Conservation (phyloP, 2,113 vertebrate species). For the Heptranchias perlo region DNA sequence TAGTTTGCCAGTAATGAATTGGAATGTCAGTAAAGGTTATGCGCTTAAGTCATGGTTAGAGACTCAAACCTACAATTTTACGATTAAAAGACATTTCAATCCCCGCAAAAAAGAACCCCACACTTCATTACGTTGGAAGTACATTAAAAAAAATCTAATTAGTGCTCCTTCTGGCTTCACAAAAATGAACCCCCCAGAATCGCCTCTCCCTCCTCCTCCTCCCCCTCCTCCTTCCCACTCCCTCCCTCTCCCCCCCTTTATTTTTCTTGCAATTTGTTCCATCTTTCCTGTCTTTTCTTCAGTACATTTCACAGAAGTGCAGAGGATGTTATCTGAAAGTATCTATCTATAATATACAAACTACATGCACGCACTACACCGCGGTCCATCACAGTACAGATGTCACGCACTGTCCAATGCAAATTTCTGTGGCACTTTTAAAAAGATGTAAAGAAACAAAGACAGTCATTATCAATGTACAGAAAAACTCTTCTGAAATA, state of each 20-base stretch:
- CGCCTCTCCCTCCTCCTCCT: no score
- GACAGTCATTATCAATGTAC: background rate
- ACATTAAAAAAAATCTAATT: slow-evolving; percentile 38
- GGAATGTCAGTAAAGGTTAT: background rate
- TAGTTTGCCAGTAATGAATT: background rate
- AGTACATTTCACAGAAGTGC: background rate
- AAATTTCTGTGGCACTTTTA: background rate
- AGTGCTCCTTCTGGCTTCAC: background rate
- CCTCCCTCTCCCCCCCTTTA: no score
- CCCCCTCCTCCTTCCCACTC: background rate
- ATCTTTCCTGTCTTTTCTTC: background rate
- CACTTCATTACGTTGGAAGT: no score
- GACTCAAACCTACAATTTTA: background rate
- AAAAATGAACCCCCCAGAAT: background rate
- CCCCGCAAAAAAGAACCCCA: no score
- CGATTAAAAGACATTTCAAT: background rate
- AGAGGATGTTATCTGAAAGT: background rate
- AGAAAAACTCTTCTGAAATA: background rate
- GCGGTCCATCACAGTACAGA: background rate
- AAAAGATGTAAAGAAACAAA: background rate
- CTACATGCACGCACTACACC: background rate
- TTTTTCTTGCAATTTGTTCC: background rate
- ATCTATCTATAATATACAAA: background rate
- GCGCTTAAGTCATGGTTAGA: background rate
- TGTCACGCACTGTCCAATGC: background rate